phyloP scores from a whole-genome alignment of 30 jellyfish, hydroid and myxozoan species.

The Aurelia coerulea region DNA sequence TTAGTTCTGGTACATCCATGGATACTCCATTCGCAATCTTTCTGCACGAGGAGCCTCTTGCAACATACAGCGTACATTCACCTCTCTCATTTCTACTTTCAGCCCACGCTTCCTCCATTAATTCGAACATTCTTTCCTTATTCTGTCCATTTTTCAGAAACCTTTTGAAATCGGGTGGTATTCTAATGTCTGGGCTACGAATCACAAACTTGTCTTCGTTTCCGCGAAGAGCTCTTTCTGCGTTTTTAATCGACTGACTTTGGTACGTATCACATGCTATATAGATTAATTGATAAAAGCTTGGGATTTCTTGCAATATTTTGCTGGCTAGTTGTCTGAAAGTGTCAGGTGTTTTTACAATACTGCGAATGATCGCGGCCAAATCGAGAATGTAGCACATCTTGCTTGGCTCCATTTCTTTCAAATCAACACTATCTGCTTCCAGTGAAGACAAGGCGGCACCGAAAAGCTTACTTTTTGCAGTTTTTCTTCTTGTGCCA shows the following conservation, averaged over 20 bases:
- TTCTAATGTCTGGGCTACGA: too few species aligned
- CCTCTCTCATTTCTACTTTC: constrained; percentile 12
- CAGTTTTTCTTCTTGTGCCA: too few species aligned
- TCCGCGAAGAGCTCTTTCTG: constrained; percentile 15
- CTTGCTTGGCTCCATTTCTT: too few species aligned
- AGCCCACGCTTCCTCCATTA: constrained; percentile 26
- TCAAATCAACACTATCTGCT: too few species aligned
- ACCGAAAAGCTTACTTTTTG: too few species aligned
- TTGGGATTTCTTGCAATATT: constrained; percentile 12
- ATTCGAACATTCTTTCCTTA: constrained; percentile 39
- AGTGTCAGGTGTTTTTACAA: too few species aligned
- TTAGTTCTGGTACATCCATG: constrained; percentile 48
- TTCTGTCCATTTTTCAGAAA: constrained; percentile 19
- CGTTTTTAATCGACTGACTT: constrained; percentile 15
- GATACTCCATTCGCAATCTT: constrained; percentile 41
- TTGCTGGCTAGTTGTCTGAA: too few species aligned
- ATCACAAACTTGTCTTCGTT: too few species aligned
- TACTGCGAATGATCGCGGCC: too few species aligned
- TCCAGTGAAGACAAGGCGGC: too few species aligned
- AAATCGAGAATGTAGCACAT: too few species aligned
- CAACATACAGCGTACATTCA: constrained; percentile 27
- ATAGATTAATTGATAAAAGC: neutral
- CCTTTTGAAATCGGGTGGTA: neutral
- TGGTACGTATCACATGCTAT: constrained; percentile 29
- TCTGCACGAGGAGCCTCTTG: constrained; percentile 4